Base-by-base conservation (phyloP, 2,888 invertebrate genomes). In the Sepioteuthis lessoniana region DNA sequence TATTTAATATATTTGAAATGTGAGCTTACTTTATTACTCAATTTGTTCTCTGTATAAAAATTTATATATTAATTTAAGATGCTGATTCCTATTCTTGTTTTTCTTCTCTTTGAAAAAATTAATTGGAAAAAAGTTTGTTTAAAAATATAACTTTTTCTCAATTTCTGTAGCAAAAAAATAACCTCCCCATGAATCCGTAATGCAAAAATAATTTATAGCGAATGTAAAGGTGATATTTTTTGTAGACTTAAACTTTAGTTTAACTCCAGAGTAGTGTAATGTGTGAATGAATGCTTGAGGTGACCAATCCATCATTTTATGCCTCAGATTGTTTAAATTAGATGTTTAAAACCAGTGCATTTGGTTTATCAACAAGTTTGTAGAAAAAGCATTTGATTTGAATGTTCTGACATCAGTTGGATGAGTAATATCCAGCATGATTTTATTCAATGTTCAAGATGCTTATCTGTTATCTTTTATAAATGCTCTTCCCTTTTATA, bases 381-480 rank as follows among this genome's bases (percentile, higher is more conserved):
- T 76, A 76, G 76, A 76, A 76, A 76, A 76, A 76, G 76, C 76
- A 76, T 76, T 76, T 76, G 76, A 76, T 35, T 76, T 76, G n/a
- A n/a, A 76, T 76, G 76, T 76, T 76, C 76, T 10, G n/a, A 25
- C 76, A 76, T 76, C 76, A 76, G 76, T 76, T 76, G 76, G n/a
- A 76, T 76, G 76, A 76, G 35, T 76, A 76, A 76, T 76, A 76
- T 76, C 76, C 76, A 76, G 76, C 76, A 76, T 76, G 76, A 35
- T 76, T 76, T 76, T 76, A 76, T 76, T 76, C 76, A 76, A 76
- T 76, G n/a, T 76, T 76, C 76, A 76, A 76, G 76, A 76, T 76
- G 76, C 76, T 76, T 76, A 76, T 76, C 76, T 76, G 76, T 76
- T 76, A 76, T 76, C n/a, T 76, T 76, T 76, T 76, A n/a, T 10